Percentiles rank a stretch among this genome's conserved stretches.
These are phyloP conservation scores for Seladonia tumulorum DNA, from an alignment of 2,888 invertebrate species.

Conservation along the genomic window DNA sequence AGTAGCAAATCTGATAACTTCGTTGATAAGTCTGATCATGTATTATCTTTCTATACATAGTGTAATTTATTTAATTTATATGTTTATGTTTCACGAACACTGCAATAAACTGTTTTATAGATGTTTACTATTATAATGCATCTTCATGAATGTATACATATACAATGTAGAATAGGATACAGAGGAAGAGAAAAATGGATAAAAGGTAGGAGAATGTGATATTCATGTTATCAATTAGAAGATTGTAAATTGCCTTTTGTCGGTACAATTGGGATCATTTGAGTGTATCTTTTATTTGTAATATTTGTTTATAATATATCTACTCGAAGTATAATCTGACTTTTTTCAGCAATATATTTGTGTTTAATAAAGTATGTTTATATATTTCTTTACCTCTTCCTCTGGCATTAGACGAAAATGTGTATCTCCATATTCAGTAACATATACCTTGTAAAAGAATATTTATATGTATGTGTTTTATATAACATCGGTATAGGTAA, in stretches of 20 bases:
- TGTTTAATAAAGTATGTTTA: neutral
- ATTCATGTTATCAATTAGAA: constrained; percentile 4
- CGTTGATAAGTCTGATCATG: constrained; percentile 38
- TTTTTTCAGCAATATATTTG: neutral
- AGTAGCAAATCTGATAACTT: constrained; percentile 19
- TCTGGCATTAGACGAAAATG: constrained; percentile 33
- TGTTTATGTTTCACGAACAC: constrained; percentile 22
- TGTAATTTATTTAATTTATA: constrained; percentile 61
- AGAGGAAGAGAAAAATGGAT: constrained; percentile 42
- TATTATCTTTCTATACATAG: constrained; percentile 37
- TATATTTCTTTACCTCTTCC: constrained; percentile 21
- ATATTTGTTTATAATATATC: neutral
- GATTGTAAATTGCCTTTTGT: constrained; percentile 3
- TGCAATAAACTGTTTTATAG: constrained; percentile 40
- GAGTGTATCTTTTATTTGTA: neutral
- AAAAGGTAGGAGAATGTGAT: neutral
- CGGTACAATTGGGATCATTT: neutral
- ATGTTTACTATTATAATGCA: constrained; percentile 36
- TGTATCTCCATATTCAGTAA: constrained; percentile 37
- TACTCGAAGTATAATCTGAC: neutral
- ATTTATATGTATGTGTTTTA: constrained; percentile 74
- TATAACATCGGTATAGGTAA: constrained; percentile 68
- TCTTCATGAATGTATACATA: constrained; percentile 15
- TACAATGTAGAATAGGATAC: constrained; percentile 29
- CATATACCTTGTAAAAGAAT: constrained; percentile 46